phyloP scores from a whole-genome alignment of 1,140 invertebrate species.

The Bombus turneri region DNA sequence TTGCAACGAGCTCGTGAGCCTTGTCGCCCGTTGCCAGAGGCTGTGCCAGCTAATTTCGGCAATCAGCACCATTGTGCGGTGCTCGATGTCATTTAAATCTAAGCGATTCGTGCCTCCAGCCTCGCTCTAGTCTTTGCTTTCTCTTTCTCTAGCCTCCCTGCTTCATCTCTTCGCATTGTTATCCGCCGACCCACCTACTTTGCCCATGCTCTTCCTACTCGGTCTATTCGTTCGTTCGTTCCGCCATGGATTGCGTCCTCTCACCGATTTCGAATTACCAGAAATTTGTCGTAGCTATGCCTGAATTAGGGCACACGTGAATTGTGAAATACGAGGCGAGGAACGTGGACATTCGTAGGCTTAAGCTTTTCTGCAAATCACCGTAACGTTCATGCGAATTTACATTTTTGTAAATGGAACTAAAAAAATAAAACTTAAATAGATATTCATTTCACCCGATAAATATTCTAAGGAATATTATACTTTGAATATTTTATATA shows the following conservation, averaged over 20 bases:
- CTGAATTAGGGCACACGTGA: neutral
- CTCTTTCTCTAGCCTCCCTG: neutral
- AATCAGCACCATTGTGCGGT: conserved; percentile 73
- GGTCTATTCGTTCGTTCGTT: neutral
- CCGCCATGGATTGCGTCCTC: neutral
- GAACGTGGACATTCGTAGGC: neutral
- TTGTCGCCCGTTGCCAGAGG: conserved; percentile 44
- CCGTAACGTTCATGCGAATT: no score
- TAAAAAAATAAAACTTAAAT: no score
- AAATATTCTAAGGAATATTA: no score
- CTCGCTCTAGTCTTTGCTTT: neutral
- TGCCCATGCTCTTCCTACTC: neutral
- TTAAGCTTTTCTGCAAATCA: no score
- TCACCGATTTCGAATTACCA: conserved; percentile 40
- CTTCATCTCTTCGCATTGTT: conserved; percentile 34
- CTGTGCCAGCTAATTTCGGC: conserved; percentile 71
- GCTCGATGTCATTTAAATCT: conserved; percentile 65
- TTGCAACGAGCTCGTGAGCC: conserved; percentile 23
- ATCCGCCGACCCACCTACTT: neutral
- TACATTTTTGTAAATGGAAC: no score
- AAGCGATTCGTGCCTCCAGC: conserved; percentile 51
- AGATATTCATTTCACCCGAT: no score
- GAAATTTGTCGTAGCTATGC: neutral
- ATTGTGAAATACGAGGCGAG: neutral
- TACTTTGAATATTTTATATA: no score